These are phyloP conservation scores for Drosophila affinis DNA, from an alignment of 2,888 invertebrate genomes.

Conservation along the genomic window DNA sequence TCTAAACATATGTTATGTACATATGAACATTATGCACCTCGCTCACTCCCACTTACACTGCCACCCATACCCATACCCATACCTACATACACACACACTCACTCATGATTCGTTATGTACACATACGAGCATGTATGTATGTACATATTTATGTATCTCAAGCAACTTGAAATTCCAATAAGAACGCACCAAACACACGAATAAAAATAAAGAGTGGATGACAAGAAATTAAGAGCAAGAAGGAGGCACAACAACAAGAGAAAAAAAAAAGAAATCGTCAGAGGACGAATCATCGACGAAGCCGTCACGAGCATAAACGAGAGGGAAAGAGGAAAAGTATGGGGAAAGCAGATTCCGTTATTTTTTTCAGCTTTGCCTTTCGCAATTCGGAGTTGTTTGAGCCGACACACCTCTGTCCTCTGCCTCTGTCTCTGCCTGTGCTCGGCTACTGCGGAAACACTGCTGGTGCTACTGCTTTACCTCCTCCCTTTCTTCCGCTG, in stretches of 20 bases:
- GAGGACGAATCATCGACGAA: conserved; percentile 30
- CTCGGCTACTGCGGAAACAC: background rate
- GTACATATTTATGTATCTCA: conserved; percentile 8
- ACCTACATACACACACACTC: background rate
- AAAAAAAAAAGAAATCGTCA: conserved; percentile 28
- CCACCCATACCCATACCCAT: background rate
- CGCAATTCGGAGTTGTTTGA: conserved; percentile 24
- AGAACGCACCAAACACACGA: conserved; percentile 47
- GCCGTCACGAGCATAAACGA: conserved; percentile 7
- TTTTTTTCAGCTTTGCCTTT: conserved; percentile 6
- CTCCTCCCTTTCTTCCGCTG: too few relatives aligned
- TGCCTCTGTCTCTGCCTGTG: conserved; percentile 8
- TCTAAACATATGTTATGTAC: background rate
- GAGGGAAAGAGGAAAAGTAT: background rate
- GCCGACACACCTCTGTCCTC: conserved; percentile 3
- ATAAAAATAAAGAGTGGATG: conserved; percentile 22
- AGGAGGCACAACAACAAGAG: conserved; percentile 12
- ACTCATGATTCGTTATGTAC: conserved; percentile 13
- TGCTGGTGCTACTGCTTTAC: background rate
- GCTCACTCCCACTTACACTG: background rate
- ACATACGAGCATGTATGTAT: conserved; percentile 11
- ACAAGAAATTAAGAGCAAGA: conserved; percentile 10
- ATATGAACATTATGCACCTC: conserved; percentile 1
- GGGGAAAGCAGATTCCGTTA: background rate
- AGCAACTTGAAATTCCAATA: conserved; percentile 67